Evolutionary conservation across 1,140 invertebrate species (phyloP), one percentile per base, ranked within the genome.

Genomic region (Vanessa atalanta): DNA sequence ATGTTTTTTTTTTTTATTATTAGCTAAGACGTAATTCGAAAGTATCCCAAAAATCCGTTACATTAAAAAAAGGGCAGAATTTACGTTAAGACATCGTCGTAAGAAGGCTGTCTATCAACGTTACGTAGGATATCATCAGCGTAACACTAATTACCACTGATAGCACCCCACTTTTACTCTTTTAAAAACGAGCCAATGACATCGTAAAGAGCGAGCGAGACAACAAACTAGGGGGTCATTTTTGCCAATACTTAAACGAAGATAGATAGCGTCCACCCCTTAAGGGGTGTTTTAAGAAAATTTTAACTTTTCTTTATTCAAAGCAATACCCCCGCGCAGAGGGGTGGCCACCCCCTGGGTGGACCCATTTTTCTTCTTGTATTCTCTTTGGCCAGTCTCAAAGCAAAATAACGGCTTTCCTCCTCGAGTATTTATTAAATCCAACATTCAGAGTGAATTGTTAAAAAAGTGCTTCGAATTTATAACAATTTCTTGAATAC

Each of bases 291-390:
- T 89, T 90, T 89, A 91, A 90, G 88, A 91, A 91, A 91, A 90
- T 86, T 91, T 90, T 90, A 91, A 91, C 89, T 91, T 91, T 91
- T 89, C 88, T 90, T 89, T 87, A 89, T 89, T 90, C 88, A 88
- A 81, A 81, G 79, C 79, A 86, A 80, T 79, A 80, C 81, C 78
- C 78, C 76, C 77, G 68, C 63, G 72, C 65, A 51, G 67, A 47
- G 81, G 83, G 87, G 81, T 82, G 83, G 67, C 61, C 68, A 68
- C 67, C 76, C 69, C 60, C 23, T 5, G 82, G 83, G 81, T 48
- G 80, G 79, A 57, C 72, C 77, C 87, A 90, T 90, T 88, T 92
- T 85, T 92, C 87, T 91, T 90, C 85, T 83, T 82, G 70, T 82
- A 88, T 90, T 90, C 88, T 89, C 86, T 90, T 84, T 87, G 85